Base-by-base conservation (phyloP, 2,113 vertebrate species). In the Lepisosteus osseus region DNA sequence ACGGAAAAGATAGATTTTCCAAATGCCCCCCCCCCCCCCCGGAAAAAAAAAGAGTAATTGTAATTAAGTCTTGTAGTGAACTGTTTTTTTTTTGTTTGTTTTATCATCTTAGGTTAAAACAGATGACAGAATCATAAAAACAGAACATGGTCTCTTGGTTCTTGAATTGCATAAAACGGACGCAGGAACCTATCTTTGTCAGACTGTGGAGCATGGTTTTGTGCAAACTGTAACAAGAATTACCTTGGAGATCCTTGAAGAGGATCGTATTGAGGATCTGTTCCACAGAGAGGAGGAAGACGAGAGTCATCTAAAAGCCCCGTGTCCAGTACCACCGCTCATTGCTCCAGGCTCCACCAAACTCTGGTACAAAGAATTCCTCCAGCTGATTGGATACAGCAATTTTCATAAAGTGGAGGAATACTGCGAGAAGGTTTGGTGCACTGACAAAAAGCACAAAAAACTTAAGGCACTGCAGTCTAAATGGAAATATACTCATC, bases 371-470 rank as follows among this genome's bases (percentile, higher is more conserved):
- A 99, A 98, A 72, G 97, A 99, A 68, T 97, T 99, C 78, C 90
- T 99, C 72, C 96, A 99, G 83, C 81, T 98, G 43, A 95, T 99
- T 72, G 97, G 97, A 68, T 97, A 98, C 7, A 95, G 91, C 77
- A 95, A 97, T 78, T 95, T 98, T 79, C 94, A 96, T 80, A 88
- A 90, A 54, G 95, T 99, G 42, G 97, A 98, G 70, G 95, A 99
- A 80, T 99, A 99, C 80, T 99, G 97, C 65, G 96, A 98, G 86
- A 95, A 94, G 83, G 94, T 98, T 42, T 99, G 97, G 97, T 99
- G 97, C 78, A 90, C 94, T 0, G 95, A 96, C 54, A 95, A 93
- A 78, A 97, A 92, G 78, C 93, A 93, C 68, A 96, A 93, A 92
- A 97, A 95, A 90, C 86, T 91, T 14, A 97, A 96, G 86, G 86